Percentiles rank a stretch among this genome's conserved stretches.
These are phyloP conservation scores for Sandelia bainsii DNA, from an alignment of 2,797 vertebrate species.

Conservation along the genomic window DNA sequence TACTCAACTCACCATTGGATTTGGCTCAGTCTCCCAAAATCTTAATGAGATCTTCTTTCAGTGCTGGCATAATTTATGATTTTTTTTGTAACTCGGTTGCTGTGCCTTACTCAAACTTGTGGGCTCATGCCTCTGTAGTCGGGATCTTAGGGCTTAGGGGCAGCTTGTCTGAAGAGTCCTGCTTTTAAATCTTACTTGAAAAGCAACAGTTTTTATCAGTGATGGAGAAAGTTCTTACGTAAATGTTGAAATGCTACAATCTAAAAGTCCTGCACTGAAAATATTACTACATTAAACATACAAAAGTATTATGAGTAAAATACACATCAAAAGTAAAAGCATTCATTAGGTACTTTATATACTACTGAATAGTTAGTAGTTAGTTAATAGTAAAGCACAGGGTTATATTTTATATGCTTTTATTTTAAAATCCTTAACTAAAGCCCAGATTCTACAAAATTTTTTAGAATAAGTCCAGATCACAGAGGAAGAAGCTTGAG, in stretches of 20 bases:
- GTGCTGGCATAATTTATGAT: not conserved
- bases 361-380: not conserved
- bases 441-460: no score
- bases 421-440: no score
- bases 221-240: not conserved
- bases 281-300: no score
- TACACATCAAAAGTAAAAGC: not conserved
- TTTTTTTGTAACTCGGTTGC: not conserved
- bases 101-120: not conserved
- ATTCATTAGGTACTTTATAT: not conserved
- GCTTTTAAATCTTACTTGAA: not conserved
- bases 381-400: not conserved
- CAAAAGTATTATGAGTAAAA: not conserved
- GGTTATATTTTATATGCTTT: not conserved
- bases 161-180: not conserved
- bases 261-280: not conserved
- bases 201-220: not conserved
- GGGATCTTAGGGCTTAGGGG: not conserved
- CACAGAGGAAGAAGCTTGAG: not conserved
- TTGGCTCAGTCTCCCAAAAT: not conserved
- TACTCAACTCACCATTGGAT: not conserved
- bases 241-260: not conserved
- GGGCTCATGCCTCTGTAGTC: not conserved
- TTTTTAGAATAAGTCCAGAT: not conserved
- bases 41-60: conserved; percentile 1